These are phyloP conservation scores for Chaenodraco wilsoni DNA, from an alignment of 2,797 vertebrate species.

Conservation along the genomic window DNA sequence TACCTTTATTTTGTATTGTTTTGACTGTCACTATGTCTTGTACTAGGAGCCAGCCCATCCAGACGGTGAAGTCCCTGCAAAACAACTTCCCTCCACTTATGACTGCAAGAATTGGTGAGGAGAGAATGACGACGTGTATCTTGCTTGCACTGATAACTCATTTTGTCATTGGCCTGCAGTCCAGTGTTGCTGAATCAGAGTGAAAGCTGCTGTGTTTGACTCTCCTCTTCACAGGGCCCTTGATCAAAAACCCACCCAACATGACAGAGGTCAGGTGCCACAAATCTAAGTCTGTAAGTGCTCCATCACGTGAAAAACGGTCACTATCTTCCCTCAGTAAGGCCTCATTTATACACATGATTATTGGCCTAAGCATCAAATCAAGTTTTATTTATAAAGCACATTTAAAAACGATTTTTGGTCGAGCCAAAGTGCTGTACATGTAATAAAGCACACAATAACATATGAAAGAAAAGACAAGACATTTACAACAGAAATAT, in stretches of 20 bases:
- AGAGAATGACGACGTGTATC: not conserved
- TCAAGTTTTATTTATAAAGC: too few relatives aligned
- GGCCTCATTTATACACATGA: not conserved
- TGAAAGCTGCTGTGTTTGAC: not conserved
- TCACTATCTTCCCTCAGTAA: not conserved
- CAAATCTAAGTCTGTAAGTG: conserved; percentile 63
- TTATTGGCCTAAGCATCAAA: not conserved
- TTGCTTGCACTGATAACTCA: not conserved
- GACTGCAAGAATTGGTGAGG: conserved; percentile 42
- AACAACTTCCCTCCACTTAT: not conserved
- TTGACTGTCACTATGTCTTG: conserved; percentile 4
- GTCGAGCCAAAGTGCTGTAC: too few relatives aligned
- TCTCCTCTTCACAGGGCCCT: conserved; percentile 33
- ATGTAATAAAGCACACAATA: too few relatives aligned
- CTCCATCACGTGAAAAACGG: not conserved
- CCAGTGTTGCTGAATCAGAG: not conserved
- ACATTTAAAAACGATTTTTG: too few relatives aligned
- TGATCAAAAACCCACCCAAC: conserved; percentile 22
- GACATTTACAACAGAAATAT: too few relatives aligned
- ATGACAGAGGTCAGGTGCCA: conserved; percentile 11
- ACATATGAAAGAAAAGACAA: too few relatives aligned
- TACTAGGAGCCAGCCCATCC: conserved; percentile 40
- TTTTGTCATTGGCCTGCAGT: not conserved
- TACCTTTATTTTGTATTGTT: not conserved
- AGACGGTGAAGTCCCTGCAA: conserved; percentile 4